A percentile compares a stretch with the other conserved stretches of the same genome.
phyloP scores from a whole-genome alignment of 2,888 invertebrate species.

The Meganola albula region DNA sequence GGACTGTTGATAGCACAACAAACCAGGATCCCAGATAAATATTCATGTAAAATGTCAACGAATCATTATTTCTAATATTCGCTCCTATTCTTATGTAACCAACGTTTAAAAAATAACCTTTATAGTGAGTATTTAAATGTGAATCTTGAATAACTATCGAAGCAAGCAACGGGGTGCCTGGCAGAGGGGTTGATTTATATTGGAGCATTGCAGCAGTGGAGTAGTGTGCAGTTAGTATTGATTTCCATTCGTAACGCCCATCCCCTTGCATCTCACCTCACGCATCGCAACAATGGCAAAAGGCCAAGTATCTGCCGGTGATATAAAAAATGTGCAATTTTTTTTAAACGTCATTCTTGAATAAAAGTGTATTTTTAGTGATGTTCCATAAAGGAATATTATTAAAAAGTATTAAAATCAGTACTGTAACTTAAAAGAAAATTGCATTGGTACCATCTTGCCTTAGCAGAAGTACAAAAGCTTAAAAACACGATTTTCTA shows the following conservation, averaged over 20 bases:
- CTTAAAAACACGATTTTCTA: no score
- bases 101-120: conserved; percentile 25
- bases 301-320: conserved; percentile 52
- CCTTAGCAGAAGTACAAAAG: no score
- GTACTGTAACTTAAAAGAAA: no score
- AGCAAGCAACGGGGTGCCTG: conserved; percentile 60
- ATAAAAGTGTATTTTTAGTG: no score
- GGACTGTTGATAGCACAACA: no score
- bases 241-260: conserved; percentile 72
- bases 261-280: conserved; percentile 61
- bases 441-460: no score
- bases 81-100: conserved; percentile 35
- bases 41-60: conserved; percentile 34
- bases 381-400: no score
- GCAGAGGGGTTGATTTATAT: conserved; percentile 72
- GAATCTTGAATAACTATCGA: conserved; percentile 40
- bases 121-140: conserved; percentile 28
- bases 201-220: conserved; percentile 75
- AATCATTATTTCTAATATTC: conserved; percentile 41
- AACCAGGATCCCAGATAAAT: conserved; percentile 21
- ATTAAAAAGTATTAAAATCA: no score
- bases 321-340: conserved; percentile 42
- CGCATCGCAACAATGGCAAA: conserved; percentile 66
- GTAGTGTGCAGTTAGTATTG: conserved; percentile 78
- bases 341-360: conserved; percentile 3